Evolutionary conservation across 35 echinoderm and acorn worm species (phyloP).

Genomic region (Diadema setosum): DNA sequence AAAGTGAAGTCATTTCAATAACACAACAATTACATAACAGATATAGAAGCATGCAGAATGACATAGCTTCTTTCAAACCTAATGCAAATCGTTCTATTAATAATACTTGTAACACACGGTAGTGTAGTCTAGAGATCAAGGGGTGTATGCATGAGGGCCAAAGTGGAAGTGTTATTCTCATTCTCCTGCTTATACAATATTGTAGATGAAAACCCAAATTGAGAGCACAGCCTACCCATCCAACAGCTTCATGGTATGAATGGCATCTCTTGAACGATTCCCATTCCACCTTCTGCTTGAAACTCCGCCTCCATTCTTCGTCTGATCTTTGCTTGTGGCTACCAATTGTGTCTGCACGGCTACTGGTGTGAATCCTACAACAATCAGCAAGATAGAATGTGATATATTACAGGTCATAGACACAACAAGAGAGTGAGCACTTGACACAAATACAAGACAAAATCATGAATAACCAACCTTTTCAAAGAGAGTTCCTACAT

Average conservation of each 20-base stretch:
- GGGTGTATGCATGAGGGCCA: no score
- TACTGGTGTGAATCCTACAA: background rate
- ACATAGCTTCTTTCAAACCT: background rate
- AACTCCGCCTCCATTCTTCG: background rate
- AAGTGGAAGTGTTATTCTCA: no score
- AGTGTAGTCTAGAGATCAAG: no score
- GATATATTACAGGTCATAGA: background rate
- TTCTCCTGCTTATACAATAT: background rate
- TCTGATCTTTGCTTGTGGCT: background rate
- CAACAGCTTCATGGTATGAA: background rate
- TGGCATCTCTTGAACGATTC: background rate
- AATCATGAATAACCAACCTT: background rate
- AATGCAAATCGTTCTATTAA: no score
- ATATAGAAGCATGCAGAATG: background rate
- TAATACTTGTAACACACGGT: no score
- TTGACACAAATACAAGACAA: background rate
- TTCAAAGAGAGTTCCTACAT: background rate
- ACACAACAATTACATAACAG: background rate
- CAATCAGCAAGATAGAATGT: background rate
- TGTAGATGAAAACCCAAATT: background rate
- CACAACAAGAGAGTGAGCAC: background rate
- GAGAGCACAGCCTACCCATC: background rate
- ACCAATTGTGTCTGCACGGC: background rate
- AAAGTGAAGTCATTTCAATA: background rate
- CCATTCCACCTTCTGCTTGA: constrained; percentile 12